Conservation (phyloP, 2,888 invertebrate genomes). For the Tryphoninae sp. region DNA sequence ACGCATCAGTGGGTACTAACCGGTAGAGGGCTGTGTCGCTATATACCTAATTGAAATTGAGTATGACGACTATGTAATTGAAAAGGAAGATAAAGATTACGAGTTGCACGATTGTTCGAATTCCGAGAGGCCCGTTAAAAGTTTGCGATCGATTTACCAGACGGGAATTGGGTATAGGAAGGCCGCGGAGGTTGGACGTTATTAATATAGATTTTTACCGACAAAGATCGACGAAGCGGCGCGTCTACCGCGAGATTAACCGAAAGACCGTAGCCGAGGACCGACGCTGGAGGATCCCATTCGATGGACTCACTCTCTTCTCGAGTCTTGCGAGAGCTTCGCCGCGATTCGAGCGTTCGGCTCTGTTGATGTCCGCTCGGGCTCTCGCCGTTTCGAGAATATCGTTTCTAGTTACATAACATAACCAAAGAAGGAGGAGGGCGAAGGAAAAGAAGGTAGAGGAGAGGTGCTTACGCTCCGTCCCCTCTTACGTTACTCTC, state of each 20-base stretch:
- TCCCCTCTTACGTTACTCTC: slow-evolving; percentile 39
- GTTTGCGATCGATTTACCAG: neutral
- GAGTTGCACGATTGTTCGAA: neutral
- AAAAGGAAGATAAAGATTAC: neutral
- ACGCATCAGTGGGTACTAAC: no score
- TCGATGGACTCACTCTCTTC: slow-evolving; percentile 40
- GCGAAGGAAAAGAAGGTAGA: slow-evolving; percentile 22
- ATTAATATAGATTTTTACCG: neutral
- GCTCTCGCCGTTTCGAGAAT: slow-evolving; percentile 40
- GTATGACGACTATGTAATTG: neutral
- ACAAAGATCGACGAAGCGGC: neutral
- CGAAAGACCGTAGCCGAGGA: neutral
- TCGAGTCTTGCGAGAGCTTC: slow-evolving; percentile 24
- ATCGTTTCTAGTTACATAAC: slow-evolving; percentile 46
- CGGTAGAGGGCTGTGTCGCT: no score
- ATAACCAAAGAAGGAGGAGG: slow-evolving; percentile 27
- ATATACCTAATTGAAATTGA: neutral
- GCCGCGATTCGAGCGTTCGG: slow-evolving; percentile 36
- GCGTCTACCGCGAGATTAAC: slow-evolving; percentile 1
- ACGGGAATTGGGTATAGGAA: neutral
- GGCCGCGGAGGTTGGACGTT: neutral
- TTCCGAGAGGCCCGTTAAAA: neutral
- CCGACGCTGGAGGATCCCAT: neutral
- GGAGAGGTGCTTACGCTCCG: slow-evolving; percentile 30
- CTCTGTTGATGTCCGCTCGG: slow-evolving; percentile 42